Evolutionary conservation across 2,797 vertebrate genomes (phyloP).

Genomic region (Gallirallus australis): DNA sequence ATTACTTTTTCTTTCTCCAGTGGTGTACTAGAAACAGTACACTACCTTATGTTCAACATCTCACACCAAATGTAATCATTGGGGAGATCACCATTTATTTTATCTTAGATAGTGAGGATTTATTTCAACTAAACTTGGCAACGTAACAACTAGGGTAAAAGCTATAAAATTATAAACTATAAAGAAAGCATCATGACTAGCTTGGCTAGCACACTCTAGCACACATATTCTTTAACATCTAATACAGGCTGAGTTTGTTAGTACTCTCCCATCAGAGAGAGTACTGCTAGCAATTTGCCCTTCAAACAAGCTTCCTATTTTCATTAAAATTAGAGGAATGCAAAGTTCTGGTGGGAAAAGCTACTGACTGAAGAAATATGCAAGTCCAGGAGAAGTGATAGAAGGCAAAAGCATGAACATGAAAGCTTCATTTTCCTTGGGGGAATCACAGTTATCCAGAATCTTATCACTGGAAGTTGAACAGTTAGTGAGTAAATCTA

Average conservation of each 20-base stretch:
- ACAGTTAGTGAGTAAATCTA: not conserved
- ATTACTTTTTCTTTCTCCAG: not conserved
- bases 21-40: not conserved
- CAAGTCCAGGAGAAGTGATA: not conserved
- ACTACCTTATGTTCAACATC: not conserved
- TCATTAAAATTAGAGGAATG: not conserved
- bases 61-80: not conserved
- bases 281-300: not conserved
- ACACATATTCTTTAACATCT: not conserved
- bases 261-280: not conserved
- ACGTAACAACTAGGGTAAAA: not conserved
- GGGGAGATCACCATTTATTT: not conserved
- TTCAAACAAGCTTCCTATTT: not conserved
- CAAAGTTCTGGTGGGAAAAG: not conserved
- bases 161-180: not conserved
- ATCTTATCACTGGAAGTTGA: not conserved
- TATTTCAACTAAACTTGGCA: not conserved
- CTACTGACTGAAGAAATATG: fast-evolving
- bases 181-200: not conserved
- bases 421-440: not conserved
- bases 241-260: not conserved
- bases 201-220: not conserved
- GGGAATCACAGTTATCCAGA: not conserved
- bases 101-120: not conserved
- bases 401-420: not conserved